A percentile compares a stretch with the other conserved stretches of the same genome.
Conservation (phyloP, 2,797 vertebrate genomes). For the Eulemur rubriventer region DNA sequence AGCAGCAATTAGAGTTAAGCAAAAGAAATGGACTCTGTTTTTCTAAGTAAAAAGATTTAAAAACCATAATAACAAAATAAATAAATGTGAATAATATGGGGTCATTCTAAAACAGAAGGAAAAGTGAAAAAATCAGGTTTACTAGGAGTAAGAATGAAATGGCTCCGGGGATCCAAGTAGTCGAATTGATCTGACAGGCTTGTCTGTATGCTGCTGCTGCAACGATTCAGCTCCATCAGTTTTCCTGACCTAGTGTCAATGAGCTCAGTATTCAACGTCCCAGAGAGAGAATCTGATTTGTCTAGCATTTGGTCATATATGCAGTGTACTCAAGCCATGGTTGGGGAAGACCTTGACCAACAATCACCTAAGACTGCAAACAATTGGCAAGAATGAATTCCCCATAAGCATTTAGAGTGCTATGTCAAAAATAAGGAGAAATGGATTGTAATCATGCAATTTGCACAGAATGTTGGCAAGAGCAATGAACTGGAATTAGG, state of each 20-base stretch:
- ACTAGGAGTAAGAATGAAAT: background rate
- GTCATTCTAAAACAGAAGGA: background rate
- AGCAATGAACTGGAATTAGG: background rate
- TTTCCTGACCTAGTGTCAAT: background rate
- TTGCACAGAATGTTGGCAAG: background rate
- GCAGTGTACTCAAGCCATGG: background rate
- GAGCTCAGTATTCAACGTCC: background rate
- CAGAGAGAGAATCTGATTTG: background rate
- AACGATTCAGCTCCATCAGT: background rate
- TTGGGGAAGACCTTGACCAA: background rate
- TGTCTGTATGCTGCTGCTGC: background rate
- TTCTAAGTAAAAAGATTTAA: background rate
- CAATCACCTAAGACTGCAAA: background rate
- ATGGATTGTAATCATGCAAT: background rate
- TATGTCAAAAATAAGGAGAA: conserved; percentile 23
- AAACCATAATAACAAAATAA: background rate
- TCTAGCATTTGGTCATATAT: background rate
- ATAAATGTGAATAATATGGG: background rate
- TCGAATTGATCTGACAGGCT: background rate
- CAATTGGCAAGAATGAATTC: background rate
- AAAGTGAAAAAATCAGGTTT: background rate
- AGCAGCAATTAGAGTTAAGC: background rate
- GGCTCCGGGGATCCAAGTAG: background rate
- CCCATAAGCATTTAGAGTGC: background rate
- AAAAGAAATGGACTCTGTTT: background rate